Evolutionary conservation across 2,888 invertebrate species (phyloP), one percentile per base, ranked within the genome.

Genomic region (Drosophila macrothrix): DNA sequence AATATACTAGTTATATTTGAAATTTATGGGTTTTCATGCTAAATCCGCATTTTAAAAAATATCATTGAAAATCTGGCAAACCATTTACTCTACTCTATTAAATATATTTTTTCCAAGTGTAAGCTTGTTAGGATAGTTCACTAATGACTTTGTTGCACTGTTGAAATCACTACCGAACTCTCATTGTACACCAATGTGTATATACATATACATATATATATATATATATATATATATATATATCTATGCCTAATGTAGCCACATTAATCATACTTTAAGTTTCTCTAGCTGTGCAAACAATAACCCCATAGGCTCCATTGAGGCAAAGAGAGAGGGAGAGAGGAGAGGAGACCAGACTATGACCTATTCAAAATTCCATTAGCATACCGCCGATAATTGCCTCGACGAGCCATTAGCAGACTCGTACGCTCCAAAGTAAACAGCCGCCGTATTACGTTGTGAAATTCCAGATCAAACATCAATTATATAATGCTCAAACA

Each of bases 201-300:
- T 41, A 56, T 14, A 2, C 10, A 16, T n/a, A n/a, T 33, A 22
- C 14, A 22, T 19, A 28, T 31, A 43, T 43, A 16, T 58, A 4
- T 67, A n/a, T n/a, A n/a, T n/a, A 29, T n/a, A 56, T 14, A 2
- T 16, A 16, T n/a, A n/a, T 33, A 22, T 22, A 22, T 19, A 28
- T 31, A 43, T 43, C 19, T 58, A 4, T 67, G 64, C 33, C 79
- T 78, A 78, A 82, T 84, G 81, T 68, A 70, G 73, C 73, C 67
- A 87, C 89, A 87, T 88, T 88, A 88, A 88, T 88, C 87, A 88
- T 85, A 76, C 85, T 88, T 88, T 81, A 81, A 67, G 77, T 71
- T 69, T 67, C 55, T 66, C 43, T 29, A 43, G 35, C 78, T 71
- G 69, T 54, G 80, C 88, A 83, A 85, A 85, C 84, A 85, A 85